Evolutionary conservation across 2,888 invertebrate genomes (phyloP), one percentile per base, ranked within the genome.

Genomic region (Trichacis sp.): DNA sequence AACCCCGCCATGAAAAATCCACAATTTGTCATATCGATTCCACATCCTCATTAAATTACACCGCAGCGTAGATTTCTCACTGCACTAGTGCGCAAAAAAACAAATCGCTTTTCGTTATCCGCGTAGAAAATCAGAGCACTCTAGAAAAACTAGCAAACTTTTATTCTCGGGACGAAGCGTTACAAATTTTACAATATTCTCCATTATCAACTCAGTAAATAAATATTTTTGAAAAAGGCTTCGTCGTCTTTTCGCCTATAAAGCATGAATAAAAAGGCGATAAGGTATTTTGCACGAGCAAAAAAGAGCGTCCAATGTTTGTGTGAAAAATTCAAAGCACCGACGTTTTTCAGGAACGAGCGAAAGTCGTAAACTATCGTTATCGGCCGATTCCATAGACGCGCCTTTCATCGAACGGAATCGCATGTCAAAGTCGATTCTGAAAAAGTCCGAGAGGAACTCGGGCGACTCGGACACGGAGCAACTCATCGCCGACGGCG

Each of bases 391-490:
- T 79, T 91, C 91, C 64, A 89, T 91, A 75, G 90, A 91, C 85
- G 88, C 89, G 73, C 89, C 90, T 40, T 89, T 89, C 78, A 84
- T 89, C 74, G 91, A 91, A 73, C 87, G 88, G 63, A 89, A 90
- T 73, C 86, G 90, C 30, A 87, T 90, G 73, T 91, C 92, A 60
- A 92, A 91, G 82, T 92, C 92, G 69, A 92, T 93, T 78, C 85
- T 93, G 73, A 93, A 93, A 85, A 92, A 92, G 84, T 91, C 92
- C 48, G 91, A 91, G 74, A 76, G 74, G 64, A 84, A 84, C 66
- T 77, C 82, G 49, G 83, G 86, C 62, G 92, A 93, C 84, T 91
- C 91, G 57, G 93, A 93, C 84, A 92, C 91, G 74, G 93, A 93
- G 85, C 89, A 91, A 69, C 87, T 92, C 48, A 89, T 92, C 74